phyloP scores from a whole-genome alignment of 2,113 vertebrate species.

The Craseonycteris thonglongyai region DNA sequence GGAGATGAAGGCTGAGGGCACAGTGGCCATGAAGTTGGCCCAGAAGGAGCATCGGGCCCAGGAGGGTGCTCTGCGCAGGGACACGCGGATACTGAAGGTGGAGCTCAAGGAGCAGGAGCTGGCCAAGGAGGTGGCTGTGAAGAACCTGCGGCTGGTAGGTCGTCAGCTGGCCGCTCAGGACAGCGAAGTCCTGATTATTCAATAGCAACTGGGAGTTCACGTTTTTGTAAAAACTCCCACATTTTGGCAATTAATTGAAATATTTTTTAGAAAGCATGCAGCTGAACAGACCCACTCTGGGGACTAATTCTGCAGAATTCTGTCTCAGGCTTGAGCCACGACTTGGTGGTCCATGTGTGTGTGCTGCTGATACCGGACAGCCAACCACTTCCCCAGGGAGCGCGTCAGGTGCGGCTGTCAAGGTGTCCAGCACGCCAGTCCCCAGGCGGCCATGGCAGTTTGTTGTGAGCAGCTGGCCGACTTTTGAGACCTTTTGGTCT shows the following conservation, averaged over 20 bases:
- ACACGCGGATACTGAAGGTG: slow-evolving; percentile 76
- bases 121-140: slow-evolving; percentile 79
- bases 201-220: background rate
- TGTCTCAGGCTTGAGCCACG: background rate
- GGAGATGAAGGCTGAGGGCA: slow-evolving; percentile 82
- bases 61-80: slow-evolving; percentile 79
- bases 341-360: background rate
- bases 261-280: background rate
- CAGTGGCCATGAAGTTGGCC: slow-evolving; percentile 73
- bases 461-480: background rate
- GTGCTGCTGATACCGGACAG: background rate
- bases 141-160: slow-evolving; percentile 86
- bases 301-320: background rate
- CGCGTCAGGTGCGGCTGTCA: rapidly evolving
- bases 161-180: rapidly evolving
- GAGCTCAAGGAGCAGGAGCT: slow-evolving; percentile 85
- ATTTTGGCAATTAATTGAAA: background rate
- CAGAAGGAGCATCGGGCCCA: slow-evolving; percentile 83
- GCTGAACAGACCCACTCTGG: background rate
- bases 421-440: rapidly evolving
- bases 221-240: background rate
- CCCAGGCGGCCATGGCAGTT: rapidly evolving
- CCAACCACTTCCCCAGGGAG: background rate
- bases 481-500: background rate
- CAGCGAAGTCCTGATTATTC: background rate